Evolutionary conservation across 92 coral and sea anemone genomes (phyloP).

Genomic region (Zoanthus solanderi): DNA sequence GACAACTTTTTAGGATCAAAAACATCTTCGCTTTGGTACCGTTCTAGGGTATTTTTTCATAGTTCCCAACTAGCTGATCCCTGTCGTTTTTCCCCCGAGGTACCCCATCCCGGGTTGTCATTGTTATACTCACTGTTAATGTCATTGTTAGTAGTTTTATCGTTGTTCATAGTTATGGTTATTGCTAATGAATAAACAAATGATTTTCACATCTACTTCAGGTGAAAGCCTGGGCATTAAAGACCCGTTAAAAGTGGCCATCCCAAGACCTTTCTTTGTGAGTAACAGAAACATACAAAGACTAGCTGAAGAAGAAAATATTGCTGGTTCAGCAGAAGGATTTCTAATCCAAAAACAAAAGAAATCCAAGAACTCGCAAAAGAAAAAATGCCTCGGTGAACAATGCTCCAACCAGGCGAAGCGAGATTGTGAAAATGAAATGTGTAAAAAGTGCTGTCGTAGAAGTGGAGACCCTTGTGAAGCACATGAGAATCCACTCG

Average conservation of each 20-base stretch:
- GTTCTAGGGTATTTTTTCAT: no score
- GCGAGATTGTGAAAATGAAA: constrained; percentile 84
- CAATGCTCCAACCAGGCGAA: constrained; percentile 93
- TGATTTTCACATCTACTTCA: neutral
- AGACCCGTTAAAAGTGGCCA: constrained; percentile 74
- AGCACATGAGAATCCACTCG: constrained; percentile 79
- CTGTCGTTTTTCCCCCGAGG: no score
- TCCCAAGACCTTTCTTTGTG: constrained; percentile 58
- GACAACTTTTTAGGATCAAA: no score
- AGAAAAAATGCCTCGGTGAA: constrained; percentile 71
- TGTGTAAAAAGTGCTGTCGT: constrained; percentile 95
- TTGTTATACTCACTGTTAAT: no score
- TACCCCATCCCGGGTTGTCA: no score
- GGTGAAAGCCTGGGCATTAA: constrained; percentile 93
- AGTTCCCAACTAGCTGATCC: no score
- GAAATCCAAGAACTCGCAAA: constrained; percentile 23
- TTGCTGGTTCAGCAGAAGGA: constrained; percentile 20
- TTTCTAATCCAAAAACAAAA: constrained; percentile 30
- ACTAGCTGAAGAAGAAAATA: constrained; percentile 36
- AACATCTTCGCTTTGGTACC: no score
- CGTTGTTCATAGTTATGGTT: no score
- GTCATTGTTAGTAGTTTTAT: no score
- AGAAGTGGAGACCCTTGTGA: constrained; percentile 83
- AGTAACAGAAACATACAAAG: constrained; percentile 65
- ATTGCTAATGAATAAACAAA: no score